Conservation (phyloP, 2,888 invertebrate species). For the Drosophila anomelani region DNA sequence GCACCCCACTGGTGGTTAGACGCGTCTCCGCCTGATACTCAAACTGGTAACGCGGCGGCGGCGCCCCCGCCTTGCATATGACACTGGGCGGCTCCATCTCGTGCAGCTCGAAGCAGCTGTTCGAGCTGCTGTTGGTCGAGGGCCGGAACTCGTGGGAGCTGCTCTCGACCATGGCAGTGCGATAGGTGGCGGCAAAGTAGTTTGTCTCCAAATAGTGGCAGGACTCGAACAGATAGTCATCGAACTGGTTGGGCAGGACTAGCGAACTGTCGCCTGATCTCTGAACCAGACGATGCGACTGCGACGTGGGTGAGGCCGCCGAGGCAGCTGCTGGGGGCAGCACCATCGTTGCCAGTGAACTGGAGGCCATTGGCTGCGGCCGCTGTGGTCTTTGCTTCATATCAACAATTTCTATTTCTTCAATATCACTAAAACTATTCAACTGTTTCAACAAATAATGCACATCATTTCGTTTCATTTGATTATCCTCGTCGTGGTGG, state of each 20-base stretch:
- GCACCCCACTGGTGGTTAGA: conserved; percentile 82
- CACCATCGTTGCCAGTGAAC: conserved; percentile 79
- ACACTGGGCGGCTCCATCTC: conserved; percentile 80
- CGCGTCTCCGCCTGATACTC: conserved; percentile 70
- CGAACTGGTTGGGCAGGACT: conserved; percentile 71
- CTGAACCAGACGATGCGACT: conserved; percentile 76
- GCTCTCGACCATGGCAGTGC: conserved; percentile 84
- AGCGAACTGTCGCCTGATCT: conserved; percentile 29
- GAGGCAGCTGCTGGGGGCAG: conserved; percentile 36
- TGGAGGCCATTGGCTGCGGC: conserved; percentile 79
- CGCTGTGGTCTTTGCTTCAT: conserved; percentile 82
- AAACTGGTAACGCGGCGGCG: conserved; percentile 33
- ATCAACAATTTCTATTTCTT: conserved; percentile 85
- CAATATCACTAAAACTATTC: conserved; percentile 85
- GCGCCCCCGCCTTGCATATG: conserved; percentile 78
- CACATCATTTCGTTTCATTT: conserved; percentile 85
- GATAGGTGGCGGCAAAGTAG: conserved; percentile 84
- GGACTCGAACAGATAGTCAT: conserved; percentile 84
- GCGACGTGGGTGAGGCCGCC: conserved; percentile 77
- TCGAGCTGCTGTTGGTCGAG: conserved; percentile 78
- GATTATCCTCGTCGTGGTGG: conserved; percentile 82
- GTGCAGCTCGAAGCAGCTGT: conserved; percentile 79
- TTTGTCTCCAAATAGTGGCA: conserved; percentile 84
- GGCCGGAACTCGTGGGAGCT: conserved; percentile 83
- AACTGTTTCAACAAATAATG: conserved; percentile 85